Evolutionary conservation across 2,113 vertebrate species (phyloP), one percentile per base, ranked within the genome.

Genomic region (Prolemur simus): DNA sequence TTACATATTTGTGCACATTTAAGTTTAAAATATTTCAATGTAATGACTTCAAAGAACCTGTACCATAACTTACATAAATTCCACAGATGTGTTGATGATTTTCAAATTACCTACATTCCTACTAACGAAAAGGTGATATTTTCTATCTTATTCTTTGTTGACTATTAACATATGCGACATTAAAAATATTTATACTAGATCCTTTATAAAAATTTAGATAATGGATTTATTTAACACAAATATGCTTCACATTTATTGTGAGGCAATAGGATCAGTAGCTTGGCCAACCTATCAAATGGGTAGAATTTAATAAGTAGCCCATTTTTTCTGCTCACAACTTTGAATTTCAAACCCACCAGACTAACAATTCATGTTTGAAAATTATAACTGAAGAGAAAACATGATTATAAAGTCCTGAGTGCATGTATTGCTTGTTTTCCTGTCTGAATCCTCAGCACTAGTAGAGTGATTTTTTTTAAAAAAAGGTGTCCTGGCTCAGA

Each of bases 1-100:
- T 95, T 93, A 87, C 58, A 78, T 94, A 73, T 91, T 82, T 94
- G 37, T 81, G 13, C 8, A 97, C 89, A 82, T 96, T 83, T 66
- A 64, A 77, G 32, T 84, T 94, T 84, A 73, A 92, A 92, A 52
- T 60, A 68, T 10, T 54, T n/a, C 32, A 37, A 34, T 8, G 86
- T 73, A 96, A 37, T 39, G n/a, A 71, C 9, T 39, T 95, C n/a
- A 76, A 85, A 25, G 27, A 87, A 37, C 56, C 25, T 77, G 2
- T 64, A 77, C 8, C 8, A 14, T 84, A 71, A 83, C 3, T 82
- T 84, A 74, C 3, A 32, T 54, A 92, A 95, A 94, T 85, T 34
- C 3, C 27, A 56, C 8, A 76, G 29, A 58, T 32, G 3, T 69
- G 10, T 29, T 49, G n/a, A 69, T 49, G 27, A 66, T 20, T 78